Evolutionary conservation across 2,113 vertebrate genomes (phyloP), one percentile per base, ranked within the genome.

Genomic region (Hepsetus odoe): DNA sequence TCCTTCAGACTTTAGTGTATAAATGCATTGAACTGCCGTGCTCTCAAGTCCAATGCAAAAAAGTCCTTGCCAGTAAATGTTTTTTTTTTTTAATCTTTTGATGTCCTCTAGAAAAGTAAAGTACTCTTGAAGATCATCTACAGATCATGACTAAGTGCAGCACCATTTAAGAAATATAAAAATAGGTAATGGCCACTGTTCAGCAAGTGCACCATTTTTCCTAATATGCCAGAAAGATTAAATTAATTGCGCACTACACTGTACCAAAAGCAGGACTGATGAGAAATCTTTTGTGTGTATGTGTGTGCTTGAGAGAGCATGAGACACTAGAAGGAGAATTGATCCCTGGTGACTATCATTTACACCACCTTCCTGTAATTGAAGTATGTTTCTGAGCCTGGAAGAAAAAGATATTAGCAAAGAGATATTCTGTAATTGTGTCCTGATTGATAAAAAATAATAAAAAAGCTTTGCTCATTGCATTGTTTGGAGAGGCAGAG

Each of bases 341-440:
- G 49, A 26, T 78, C 75, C 62, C 75, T 51, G 62, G 62, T 73
- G 53, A 73, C 33, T 26, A 58, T 26, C 20, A 44, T 68, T 82
- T 59, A 68, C 46, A 28, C 20, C 58, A 1, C 4, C 18, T 32
- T 18, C 30, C 38, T 38, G 58, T 72, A 56, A 71, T 32, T 71
- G 79, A 70, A 42, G 61, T 35, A 64, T 32, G 38, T 61, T 75
- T 74, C 14, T 9, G 38, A 66, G 35, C 1, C 28, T 22, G 26
- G 24, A 42, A 53, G 26, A 16, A 38, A 10, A 20, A 22, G 13
- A 22, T 32, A 14, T 70, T 51, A 35, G 51, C 20, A 24, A 35
- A 72, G 30, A 70, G 46, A 53, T 46, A 53, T 55, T 61, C 44
- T 13, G 30, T 66, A 53, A 76, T 26, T 66, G 73, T 46, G 2